phyloP scores from a whole-genome alignment of 2,113 vertebrate genomes.

The Cochlearius cochlearius region DNA sequence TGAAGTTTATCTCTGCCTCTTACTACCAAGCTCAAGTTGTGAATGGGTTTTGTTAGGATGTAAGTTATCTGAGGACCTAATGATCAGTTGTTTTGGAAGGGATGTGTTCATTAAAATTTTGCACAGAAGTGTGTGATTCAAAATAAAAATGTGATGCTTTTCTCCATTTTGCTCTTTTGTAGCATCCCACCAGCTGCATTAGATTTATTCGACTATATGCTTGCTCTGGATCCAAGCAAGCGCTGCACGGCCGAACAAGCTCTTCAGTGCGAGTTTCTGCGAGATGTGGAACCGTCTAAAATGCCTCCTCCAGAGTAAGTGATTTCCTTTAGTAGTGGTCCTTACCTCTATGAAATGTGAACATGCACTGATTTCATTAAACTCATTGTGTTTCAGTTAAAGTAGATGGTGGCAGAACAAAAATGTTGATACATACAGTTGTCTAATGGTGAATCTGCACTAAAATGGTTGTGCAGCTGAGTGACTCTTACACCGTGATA shows the following conservation, averaged over 20 bases:
- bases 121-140: not conserved
- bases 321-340: not conserved
- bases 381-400: not conserved
- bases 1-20: not conserved
- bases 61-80: not conserved
- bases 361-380: not conserved
- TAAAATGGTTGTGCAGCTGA: not conserved
- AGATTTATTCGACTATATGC: conserved; percentile 97
- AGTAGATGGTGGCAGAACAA: not conserved
- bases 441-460: not conserved
- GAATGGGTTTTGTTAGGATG: not conserved
- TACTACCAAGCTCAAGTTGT: not conserved
- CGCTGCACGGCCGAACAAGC: conserved; percentile 96
- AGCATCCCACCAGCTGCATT: conserved; percentile 91
- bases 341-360: not conserved
- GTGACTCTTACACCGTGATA: not conserved
- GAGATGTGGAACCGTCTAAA: conserved; percentile 94
- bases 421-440: fast-evolving
- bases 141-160: not conserved
- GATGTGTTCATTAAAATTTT: not conserved
- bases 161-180: not conserved
- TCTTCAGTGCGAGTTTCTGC: conserved; percentile 91
- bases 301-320: conserved; percentile 98
- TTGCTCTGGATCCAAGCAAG: conserved; percentile 95
- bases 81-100: not conserved